phyloP scores from a whole-genome alignment of 2,797 vertebrate genomes.

The Lithobates sylvaticus region DNA sequence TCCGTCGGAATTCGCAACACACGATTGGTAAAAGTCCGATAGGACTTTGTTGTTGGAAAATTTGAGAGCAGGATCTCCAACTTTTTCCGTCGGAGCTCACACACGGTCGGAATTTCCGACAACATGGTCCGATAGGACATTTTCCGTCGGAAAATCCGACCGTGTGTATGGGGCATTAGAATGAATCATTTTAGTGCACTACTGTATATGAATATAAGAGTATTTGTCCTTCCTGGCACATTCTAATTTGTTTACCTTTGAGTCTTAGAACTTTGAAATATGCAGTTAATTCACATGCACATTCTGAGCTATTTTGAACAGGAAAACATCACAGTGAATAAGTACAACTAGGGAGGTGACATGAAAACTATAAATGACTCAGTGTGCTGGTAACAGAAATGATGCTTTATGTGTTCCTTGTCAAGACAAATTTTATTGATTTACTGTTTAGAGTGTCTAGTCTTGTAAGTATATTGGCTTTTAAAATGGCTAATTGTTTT shows the following conservation, averaged over 20 bases:
- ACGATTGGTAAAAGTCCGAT: too few species aligned
- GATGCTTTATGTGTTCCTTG: conserved; percentile 16
- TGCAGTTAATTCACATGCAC: not conserved
- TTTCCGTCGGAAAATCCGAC: too few species aligned
- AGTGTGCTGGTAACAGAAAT: conserved; percentile 4
- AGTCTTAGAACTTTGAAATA: not conserved
- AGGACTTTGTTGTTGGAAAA: too few species aligned
- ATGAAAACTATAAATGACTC: not conserved
- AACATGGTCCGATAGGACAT: too few species aligned
- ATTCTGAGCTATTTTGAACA: not conserved
- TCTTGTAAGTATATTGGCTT: conserved; percentile 5
- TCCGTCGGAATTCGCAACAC: too few species aligned
- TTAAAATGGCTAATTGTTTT: conserved; percentile 11
- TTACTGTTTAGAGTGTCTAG: conserved; percentile 8
- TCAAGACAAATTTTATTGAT: conserved; percentile 32
- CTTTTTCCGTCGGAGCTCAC: too few species aligned
- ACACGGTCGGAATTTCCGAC: too few species aligned
- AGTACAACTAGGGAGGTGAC: too few species aligned
- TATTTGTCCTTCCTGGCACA: not conserved
- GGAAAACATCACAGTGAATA: not conserved
- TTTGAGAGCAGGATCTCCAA: too few species aligned
- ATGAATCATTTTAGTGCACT: not conserved
- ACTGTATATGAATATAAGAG: not conserved
- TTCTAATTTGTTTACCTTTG: not conserved
- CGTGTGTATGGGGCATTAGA: too few species aligned